Evolutionary conservation across 2,888 invertebrate species (phyloP).

Genomic region (Muscina levida): DNA sequence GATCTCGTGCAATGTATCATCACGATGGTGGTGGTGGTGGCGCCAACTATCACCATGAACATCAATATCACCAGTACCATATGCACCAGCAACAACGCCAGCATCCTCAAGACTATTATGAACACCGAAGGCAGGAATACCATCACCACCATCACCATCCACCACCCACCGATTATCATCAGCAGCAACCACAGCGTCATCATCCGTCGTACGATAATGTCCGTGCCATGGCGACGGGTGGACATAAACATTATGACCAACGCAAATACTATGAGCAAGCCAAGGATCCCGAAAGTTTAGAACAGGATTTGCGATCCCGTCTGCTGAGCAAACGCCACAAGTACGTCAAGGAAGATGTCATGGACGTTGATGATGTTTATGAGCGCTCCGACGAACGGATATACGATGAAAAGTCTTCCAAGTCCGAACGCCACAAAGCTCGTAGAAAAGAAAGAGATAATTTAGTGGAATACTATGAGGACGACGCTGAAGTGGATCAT

Average conservation of each 20-base stretch:
- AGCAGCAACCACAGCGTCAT: slow-evolving; percentile 50
- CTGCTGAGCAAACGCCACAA: slow-evolving; percentile 85
- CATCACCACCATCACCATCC: slow-evolving; percentile 58
- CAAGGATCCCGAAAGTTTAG: slow-evolving; percentile 82
- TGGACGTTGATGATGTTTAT: slow-evolving; percentile 36
- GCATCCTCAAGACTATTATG: slow-evolving; percentile 67
- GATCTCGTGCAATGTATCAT: slow-evolving; percentile 60
- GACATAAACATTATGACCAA: slow-evolving; percentile 75
- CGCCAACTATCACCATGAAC: slow-evolving; percentile 68
- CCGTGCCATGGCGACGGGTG: slow-evolving; percentile 70
- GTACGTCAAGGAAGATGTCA: slow-evolving; percentile 82
- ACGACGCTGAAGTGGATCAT: slow-evolving; percentile 77
- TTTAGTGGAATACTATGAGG: slow-evolving; percentile 77
- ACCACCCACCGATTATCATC: slow-evolving; percentile 76
- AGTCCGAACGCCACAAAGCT: slow-evolving; percentile 69
- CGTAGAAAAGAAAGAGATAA: slow-evolving; percentile 70
- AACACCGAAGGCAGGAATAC: slow-evolving; percentile 57
- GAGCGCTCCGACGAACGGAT: slow-evolving; percentile 67
- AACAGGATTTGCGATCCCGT: slow-evolving; percentile 89
- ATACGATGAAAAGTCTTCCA: slow-evolving; percentile 65
- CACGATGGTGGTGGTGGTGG: slow-evolving; percentile 61
- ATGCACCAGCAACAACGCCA: slow-evolving; percentile 68
- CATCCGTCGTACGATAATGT: slow-evolving; percentile 51
- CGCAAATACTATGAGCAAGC: slow-evolving; percentile 71
- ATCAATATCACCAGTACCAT: slow-evolving; percentile 70